Evolutionary conservation across 2,888 invertebrate genomes (phyloP), one percentile per base, ranked within the genome.

Genomic region (Perizoma affinitatum): DNA sequence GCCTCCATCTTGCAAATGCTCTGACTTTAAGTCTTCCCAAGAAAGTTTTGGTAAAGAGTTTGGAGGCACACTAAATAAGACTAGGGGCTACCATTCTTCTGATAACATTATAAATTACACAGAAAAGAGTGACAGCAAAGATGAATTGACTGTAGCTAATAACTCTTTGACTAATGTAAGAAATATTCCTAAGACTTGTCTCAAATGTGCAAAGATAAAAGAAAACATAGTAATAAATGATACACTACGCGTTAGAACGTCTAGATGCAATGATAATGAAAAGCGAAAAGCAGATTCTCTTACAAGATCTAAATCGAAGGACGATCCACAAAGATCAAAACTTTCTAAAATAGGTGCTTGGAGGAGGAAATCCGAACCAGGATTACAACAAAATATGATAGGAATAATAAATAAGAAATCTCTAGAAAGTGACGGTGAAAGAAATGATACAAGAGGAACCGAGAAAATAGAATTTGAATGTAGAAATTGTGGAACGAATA

Each of bases 291-390:
- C 74, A 35, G 94, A 94, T 67, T 87, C 91, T 5, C 77, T 86
- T n/a, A 50, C 57, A 9, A 79, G 92, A 53, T 92, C 92, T 0
- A 92, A 92, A 71, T 92, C 92, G 4, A 92, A 88, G 75, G 92
- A 92, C 76, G 82, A 94, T 82, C 88, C 92, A 62, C 81, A 93
- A 77, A 74, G 92, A 73, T 86, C 87, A 1, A 92, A 86, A 62
- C 69, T 92, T 44, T 88, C 90, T 10, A 92, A 89, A 82, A 94
- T 95, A 71, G 94, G 94, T 6, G 95, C 93, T 58, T 95, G 95
- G 95, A 88, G 96, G 73, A 84, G 96, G 68, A 96, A 95, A 80
- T 96, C 96, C 9, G 96, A 96, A 80, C 96, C 96, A 0, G 94
- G 95, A n/a, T 82, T 94, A 54, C 90, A 88, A 63, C 91, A 90